A percentile compares a stretch with the other conserved stretches of the same genome.
Conservation (phyloP, 2,888 invertebrate species). For the Ectropis crepuscularia region DNA sequence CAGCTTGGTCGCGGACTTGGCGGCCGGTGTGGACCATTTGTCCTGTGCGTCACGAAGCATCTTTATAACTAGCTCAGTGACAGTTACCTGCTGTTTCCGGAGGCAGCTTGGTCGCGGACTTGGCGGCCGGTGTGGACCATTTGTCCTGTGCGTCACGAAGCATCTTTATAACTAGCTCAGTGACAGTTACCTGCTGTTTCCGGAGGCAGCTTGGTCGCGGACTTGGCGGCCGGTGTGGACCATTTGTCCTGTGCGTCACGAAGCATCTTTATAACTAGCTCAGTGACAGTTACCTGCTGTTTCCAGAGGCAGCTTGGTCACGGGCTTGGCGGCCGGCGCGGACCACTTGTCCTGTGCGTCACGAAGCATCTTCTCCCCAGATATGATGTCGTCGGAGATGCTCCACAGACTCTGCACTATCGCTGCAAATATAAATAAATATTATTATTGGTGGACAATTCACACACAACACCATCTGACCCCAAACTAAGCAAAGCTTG, state of each 20-base stretch:
- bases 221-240: conserved; percentile 60
- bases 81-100: conserved; percentile 58
- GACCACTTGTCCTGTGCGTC: conserved; percentile 77
- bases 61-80: no score
- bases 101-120: conserved; percentile 43
- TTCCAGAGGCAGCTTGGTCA: conserved; percentile 49
- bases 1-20: conserved; percentile 44
- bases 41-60: conserved; percentile 79
- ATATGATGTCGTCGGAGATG: conserved; percentile 71
- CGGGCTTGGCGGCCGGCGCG: conserved; percentile 53
- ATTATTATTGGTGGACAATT: no score
- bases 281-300: conserved; percentile 46
- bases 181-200: conserved; percentile 53
- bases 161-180: conserved; percentile 51
- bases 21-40: conserved; percentile 64
- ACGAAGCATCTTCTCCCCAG: conserved; percentile 76
- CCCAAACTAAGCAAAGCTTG: no score
- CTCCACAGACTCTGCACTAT: conserved; percentile 73
- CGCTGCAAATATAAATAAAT: conserved; percentile 50
- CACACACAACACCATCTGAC: no score
- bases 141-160: conserved; percentile 76
- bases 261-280: conserved; percentile 53
- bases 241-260: conserved; percentile 76
- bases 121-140: conserved; percentile 63
- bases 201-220: conserved; percentile 40